These are phyloP conservation scores for Clarias magur DNA, from an alignment of 2,113 vertebrate genomes.

Conservation along the genomic window DNA sequence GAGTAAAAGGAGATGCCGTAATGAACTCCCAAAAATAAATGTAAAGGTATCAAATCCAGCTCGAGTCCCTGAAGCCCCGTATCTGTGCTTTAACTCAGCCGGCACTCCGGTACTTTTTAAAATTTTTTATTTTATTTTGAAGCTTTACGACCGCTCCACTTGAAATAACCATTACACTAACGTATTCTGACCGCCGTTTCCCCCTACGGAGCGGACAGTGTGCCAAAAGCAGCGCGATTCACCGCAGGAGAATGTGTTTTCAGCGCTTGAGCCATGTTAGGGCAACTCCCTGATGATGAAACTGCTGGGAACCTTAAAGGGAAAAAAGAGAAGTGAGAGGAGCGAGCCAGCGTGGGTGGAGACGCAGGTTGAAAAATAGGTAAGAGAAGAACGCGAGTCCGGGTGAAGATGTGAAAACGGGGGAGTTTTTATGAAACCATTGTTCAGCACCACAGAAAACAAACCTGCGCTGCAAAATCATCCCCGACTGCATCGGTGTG, in stretches of 20 bases:
- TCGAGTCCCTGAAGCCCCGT: slow-evolving; percentile 14
- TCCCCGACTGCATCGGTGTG: neutral
- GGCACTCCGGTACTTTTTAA: neutral
- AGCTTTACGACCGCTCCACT: slow-evolving; percentile 45
- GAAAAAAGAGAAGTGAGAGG: slow-evolving; percentile 20
- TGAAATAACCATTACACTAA: slow-evolving; percentile 50
- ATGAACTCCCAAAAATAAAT: slow-evolving; percentile 33
- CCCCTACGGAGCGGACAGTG: slow-evolving; percentile 38
- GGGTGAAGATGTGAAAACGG: neutral
- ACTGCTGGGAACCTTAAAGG: slow-evolving; percentile 29
- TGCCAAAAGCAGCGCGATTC: slow-evolving; percentile 47
- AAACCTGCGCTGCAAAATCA: neutral
- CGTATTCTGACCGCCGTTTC: slow-evolving; percentile 43
- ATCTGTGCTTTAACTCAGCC: slow-evolving; percentile 42
- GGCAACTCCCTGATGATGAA: slow-evolving; percentile 56
- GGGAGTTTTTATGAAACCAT: neutral
- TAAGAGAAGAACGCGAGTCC: slow-evolving; percentile 31
- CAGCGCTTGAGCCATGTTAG: slow-evolving; percentile 48
- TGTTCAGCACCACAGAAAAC: neutral
- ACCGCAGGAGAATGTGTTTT: slow-evolving; percentile 42
- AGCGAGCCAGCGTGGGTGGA: slow-evolving; percentile 34
- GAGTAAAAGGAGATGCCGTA: slow-evolving; percentile 12
- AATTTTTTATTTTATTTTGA: slow-evolving; percentile 22
- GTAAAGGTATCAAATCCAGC: slow-evolving; percentile 23
- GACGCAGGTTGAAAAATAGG: slow-evolving; percentile 48